phyloP scores from a whole-genome alignment of 2,113 vertebrate genomes.

The Rhinolophus ferrumequinum region DNA sequence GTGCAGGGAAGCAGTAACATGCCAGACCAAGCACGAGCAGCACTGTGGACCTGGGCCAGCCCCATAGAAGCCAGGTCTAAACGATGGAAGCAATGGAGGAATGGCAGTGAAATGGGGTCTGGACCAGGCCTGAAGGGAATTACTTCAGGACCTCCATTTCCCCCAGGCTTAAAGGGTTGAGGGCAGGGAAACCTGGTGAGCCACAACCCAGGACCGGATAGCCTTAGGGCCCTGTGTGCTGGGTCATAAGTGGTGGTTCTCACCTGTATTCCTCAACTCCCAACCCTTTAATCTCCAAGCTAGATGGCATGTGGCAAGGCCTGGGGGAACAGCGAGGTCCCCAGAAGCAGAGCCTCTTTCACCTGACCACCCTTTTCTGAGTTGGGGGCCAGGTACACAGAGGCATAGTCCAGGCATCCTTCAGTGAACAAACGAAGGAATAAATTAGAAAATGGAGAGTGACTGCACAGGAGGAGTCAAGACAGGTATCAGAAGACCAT shows the following conservation, averaged over 20 bases:
- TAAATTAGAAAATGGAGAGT: neutral
- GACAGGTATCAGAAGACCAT: neutral
- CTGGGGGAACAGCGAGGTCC: neutral
- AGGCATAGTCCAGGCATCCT: neutral
- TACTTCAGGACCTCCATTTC: neutral
- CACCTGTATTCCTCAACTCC: neutral
- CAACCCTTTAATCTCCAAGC: constrained; percentile 10
- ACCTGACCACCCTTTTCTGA: neutral
- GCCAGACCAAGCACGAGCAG: neutral
- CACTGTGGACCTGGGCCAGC: neutral
- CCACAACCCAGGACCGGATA: neutral
- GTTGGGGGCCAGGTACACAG: neutral
- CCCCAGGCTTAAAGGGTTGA: neutral
- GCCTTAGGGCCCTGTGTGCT: neutral
- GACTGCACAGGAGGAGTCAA: neutral
- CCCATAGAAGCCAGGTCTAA: neutral
- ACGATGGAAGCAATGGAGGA: neutral
- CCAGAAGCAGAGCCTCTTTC: constrained; percentile 4
- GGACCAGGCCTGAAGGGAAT: neutral
- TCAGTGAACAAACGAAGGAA: neutral
- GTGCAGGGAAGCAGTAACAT: neutral
- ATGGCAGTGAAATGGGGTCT: neutral
- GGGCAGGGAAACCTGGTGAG: neutral
- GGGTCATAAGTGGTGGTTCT: neutral
- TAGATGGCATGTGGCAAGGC: neutral